phyloP scores from a whole-genome alignment of 2,888 invertebrate species.

The Rotaria magnacalcarata region DNA sequence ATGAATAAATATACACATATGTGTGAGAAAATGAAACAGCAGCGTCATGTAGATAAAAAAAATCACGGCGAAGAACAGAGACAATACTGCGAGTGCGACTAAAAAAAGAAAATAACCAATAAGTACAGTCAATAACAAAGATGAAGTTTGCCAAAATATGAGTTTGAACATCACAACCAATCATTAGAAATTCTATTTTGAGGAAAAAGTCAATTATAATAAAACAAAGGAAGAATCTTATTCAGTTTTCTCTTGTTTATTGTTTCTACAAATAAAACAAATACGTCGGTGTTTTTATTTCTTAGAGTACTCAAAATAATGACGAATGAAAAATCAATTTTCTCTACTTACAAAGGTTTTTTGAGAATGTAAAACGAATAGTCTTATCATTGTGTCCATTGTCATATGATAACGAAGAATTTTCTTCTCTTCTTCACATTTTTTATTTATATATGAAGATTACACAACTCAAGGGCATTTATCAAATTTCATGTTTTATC shows the following conservation, averaged over 20 bases:
- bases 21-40: not conserved
- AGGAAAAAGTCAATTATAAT: too few relatives aligned
- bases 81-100: not conserved
- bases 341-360: not conserved
- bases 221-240: not conserved
- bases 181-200: too few relatives aligned
- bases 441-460: not conserved
- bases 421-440: not conserved
- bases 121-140: not conserved
- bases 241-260: not conserved
- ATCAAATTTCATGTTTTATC: not conserved
- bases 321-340: not conserved
- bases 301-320: not conserved
- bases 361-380: constrained; percentile 5
- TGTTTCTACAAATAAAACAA: not conserved
- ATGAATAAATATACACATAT: not conserved
- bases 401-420: not conserved
- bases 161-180: too few relatives aligned
- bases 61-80: not conserved
- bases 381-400: not conserved
- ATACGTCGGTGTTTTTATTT: not conserved
- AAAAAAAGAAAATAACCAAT: not conserved
- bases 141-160: too few relatives aligned
- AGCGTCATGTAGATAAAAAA: not conserved
- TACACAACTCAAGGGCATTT: not conserved